A percentile compares a stretch with the other conserved stretches of the same genome.
phyloP scores from a whole-genome alignment of 2,888 invertebrate species.

The Ormia ochracea region DNA sequence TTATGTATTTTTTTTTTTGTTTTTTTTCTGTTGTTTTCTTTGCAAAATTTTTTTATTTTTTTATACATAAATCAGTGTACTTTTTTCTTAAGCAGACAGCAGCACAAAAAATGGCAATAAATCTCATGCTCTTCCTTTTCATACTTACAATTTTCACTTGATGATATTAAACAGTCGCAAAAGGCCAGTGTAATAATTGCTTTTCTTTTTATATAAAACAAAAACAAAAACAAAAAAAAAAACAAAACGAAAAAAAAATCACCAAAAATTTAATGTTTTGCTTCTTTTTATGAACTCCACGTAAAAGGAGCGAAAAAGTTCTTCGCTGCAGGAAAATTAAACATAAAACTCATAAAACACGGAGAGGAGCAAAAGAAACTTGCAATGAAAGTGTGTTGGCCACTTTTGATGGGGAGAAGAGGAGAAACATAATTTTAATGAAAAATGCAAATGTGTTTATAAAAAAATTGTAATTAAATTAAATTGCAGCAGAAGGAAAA shows the following conservation, averaged over 20 bases:
- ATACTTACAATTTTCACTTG: constrained; percentile 56
- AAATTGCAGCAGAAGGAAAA: constrained; percentile 10
- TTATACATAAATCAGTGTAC: constrained; percentile 16
- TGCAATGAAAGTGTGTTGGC: constrained; percentile 43
- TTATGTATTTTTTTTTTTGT: no score
- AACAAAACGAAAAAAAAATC: no score
- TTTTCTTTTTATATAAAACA: background rate
- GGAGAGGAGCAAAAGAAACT: constrained; percentile 2
- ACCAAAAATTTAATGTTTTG: no score
- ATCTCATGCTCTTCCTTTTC: constrained; percentile 32
- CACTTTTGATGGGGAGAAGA: constrained; percentile 33
- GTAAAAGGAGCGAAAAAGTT: constrained; percentile 27
- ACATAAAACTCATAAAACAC: constrained; percentile 18
- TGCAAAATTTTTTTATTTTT: background rate
- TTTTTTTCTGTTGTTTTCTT: background rate
- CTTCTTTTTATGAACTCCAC: constrained; percentile 4
- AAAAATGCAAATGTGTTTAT: constrained; percentile 27
- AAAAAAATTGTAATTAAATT: constrained; percentile 35
- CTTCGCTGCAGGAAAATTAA: background rate
- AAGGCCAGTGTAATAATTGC: constrained; percentile 37
- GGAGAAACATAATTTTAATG: constrained; percentile 13
- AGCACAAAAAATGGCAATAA: constrained; percentile 21
- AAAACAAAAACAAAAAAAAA: constrained; percentile 26
- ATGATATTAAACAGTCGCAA: constrained; percentile 45
- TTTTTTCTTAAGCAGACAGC: constrained; percentile 14